These are phyloP conservation scores for Xiphophorus hellerii DNA, from an alignment of 2,113 vertebrate genomes.

Conservation along the genomic window DNA sequence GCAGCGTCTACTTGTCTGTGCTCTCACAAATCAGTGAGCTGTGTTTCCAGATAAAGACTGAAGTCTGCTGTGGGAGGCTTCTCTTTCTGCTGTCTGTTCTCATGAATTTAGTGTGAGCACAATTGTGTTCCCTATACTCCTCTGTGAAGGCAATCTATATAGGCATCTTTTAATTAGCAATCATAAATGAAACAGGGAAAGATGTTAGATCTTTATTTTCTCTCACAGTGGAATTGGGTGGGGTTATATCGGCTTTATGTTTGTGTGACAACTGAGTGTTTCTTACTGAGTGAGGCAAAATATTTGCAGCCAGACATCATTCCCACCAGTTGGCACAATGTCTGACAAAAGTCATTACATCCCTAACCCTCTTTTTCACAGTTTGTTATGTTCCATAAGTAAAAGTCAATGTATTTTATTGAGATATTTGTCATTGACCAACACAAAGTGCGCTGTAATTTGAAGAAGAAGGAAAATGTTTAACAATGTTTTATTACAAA, in stretches of 20 bases:
- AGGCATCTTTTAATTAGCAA: background rate
- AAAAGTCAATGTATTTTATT: background rate
- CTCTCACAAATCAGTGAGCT: constrained; percentile 62
- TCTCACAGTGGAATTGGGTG: background rate
- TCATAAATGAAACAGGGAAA: background rate
- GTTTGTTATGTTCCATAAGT: background rate
- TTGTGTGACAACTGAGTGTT: background rate
- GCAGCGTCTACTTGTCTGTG: constrained; percentile 78
- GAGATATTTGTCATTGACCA: background rate
- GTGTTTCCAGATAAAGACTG: constrained; percentile 68
- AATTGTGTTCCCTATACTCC: constrained; percentile 1
- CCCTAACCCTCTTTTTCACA: background rate
- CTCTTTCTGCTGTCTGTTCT: constrained; percentile 47
- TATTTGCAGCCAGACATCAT: background rate
- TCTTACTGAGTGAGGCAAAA: background rate
- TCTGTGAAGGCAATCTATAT: background rate
- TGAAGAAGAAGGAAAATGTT: background rate
- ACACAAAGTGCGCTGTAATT: background rate
- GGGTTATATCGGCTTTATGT: background rate
- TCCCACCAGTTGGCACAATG: background rate
- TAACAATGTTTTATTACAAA: background rate
- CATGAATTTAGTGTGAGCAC: constrained; percentile 49
- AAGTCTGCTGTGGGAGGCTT: constrained; percentile 53
- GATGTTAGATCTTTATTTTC: background rate
- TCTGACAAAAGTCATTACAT: background rate